Base-by-base conservation (phyloP, 2,113 vertebrate genomes). In the Rallus limicola region DNA sequence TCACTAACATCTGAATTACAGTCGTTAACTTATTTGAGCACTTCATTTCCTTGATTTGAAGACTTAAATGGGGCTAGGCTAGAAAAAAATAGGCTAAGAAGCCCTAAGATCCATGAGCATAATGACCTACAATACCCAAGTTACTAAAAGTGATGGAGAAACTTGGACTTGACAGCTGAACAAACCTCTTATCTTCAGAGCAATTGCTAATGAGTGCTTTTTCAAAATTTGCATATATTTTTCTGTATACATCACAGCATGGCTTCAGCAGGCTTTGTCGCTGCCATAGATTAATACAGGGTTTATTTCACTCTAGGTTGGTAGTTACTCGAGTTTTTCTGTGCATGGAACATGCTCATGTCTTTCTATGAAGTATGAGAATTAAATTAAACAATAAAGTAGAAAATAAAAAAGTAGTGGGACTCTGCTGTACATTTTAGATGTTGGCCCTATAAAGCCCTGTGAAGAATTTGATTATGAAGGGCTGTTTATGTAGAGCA, bases 251-350 rank as follows among this genome's bases (percentile, higher is more conserved):
- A 28, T 62, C 71, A 17, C 75, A 52, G 64, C 20, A 42, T 48
- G 62, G 60, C 63, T 95, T 90, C 33, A 88, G 91, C 78, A 94
- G 63, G 38, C 42, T 93, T 92, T 86, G 42, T 56, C 81, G 55
- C 62, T 92, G 76, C 60, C 46, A 68, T 2, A 89, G 84, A 88
- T 90, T 86, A 89, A 55, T 29, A n/a, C 31, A 64, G 21, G 21
- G 21, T 65, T 94, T 95, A 80, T 96, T 97, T 97, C 95, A 93
- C 55, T 92, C 28, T n/a, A 62, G 70, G 34, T 75, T 74, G 70
- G 58, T 92, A 95, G 93, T 70, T 80, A 92, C 16, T 68, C 74
- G 44, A 93, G 62, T 33, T 91, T 78, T 82, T 94, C 59, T 53
- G 31, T 11, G 29, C 86, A 87, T 90, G 62, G 26, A 95, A 4